These are phyloP conservation scores for Metacarcinus magister DNA, from an alignment of 2,888 invertebrate genomes.

Conservation along the genomic window DNA sequence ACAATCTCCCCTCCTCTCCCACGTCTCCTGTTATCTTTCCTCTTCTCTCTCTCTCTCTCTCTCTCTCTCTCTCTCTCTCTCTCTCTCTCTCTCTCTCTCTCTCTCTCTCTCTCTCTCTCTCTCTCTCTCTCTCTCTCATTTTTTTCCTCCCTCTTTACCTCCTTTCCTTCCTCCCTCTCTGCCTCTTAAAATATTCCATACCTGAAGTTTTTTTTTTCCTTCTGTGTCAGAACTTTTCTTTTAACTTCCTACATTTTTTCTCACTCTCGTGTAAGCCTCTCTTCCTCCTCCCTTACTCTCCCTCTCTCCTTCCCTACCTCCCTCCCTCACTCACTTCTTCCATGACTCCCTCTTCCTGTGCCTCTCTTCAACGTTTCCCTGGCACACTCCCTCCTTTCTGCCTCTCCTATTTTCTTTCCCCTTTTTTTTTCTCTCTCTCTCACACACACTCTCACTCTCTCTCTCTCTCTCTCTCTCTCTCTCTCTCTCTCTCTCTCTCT, in stretches of 20 bases:
- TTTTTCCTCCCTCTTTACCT: neutral
- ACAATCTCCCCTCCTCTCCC: slow-evolving; percentile 7
- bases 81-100: slow-evolving; percentile 42
- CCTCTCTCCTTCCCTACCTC: neutral
- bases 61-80: slow-evolving; percentile 54
- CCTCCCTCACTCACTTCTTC: neutral
- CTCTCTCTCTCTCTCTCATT: neutral
- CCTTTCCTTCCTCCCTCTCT: neutral
- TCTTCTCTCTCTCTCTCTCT: slow-evolving; percentile 42
- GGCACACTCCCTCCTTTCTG: neutral
- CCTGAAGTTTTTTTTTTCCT: neutral
- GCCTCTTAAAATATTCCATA: neutral
- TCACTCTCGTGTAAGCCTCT: slow-evolving; percentile 2
- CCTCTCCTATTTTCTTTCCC: neutral
- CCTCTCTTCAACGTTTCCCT: neutral
- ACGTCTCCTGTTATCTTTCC: neutral
- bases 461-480: neutral
- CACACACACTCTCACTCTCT: neutral
- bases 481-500: too few relatives aligned
- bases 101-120: neutral
- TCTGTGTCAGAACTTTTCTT: neutral
- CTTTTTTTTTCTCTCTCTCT: neutral
- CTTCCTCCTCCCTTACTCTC: neutral
- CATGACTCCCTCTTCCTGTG: neutral
- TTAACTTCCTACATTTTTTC: slow-evolving; percentile 29